Evolutionary conservation across 1,140 invertebrate genomes (phyloP).

Genomic region (Drosophila busckii): DNA sequence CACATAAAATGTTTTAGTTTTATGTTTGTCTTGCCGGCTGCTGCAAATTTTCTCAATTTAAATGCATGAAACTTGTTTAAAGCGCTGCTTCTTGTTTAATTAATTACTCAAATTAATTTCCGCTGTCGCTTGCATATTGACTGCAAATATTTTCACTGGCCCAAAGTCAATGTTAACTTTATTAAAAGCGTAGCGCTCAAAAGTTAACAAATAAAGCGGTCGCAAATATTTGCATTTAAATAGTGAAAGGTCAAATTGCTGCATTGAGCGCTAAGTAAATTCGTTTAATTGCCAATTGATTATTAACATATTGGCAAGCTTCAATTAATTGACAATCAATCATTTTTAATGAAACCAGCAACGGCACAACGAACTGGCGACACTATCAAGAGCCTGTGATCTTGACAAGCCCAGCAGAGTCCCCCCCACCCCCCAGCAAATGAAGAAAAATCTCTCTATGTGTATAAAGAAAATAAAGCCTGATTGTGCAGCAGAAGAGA

Average conservation of each 20-base stretch:
- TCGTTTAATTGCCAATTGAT: slow-evolving; percentile 50
- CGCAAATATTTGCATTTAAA: slow-evolving; percentile 3
- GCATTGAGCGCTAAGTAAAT: slow-evolving; percentile 10
- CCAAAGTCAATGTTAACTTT: slow-evolving; percentile 33
- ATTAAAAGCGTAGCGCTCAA: slow-evolving; percentile 27
- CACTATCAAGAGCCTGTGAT: slow-evolving; percentile 61
- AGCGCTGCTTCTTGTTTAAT: no score
- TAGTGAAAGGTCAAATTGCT: not conserved
- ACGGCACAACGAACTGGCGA: slow-evolving; percentile 51
- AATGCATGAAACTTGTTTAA: not conserved
- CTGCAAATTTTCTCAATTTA: slow-evolving; percentile 16
- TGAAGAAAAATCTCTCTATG: no score
- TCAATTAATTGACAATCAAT: slow-evolving; percentile 76
- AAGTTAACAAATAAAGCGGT: slow-evolving; percentile 13
- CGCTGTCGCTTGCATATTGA: not conserved
- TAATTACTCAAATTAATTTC: not conserved
- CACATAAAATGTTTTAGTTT: slow-evolving; percentile 66
- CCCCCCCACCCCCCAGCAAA: no score
- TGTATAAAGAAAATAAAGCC: no score
- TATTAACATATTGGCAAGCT: slow-evolving; percentile 69
- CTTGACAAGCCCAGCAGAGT: slow-evolving; percentile 46
- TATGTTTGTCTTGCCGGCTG: slow-evolving; percentile 19
- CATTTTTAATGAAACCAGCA: slow-evolving; percentile 71
- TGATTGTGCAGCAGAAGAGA: no score
- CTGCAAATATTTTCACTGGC: slow-evolving; percentile 21